Conservation (phyloP, 92 coral and sea anemone genomes). For the Zoanthus sansibaricus region DNA sequence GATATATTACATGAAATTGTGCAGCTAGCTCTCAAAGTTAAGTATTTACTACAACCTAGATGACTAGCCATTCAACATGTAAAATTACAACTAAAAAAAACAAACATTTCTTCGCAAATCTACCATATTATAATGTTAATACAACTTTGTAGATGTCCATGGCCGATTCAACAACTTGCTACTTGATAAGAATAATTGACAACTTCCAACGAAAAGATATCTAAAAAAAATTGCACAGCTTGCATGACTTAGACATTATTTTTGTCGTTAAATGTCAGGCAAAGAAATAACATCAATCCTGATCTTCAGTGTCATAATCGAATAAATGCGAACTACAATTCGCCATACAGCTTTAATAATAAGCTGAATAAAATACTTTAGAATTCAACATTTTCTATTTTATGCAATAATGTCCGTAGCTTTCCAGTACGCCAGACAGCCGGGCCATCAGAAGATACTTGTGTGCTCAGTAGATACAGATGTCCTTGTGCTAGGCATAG, state of each 20-base stretch:
- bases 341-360: too few relatives aligned
- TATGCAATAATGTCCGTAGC: too few relatives aligned
- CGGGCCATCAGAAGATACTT: too few relatives aligned
- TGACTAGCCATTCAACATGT: neutral
- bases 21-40: constrained; percentile 6
- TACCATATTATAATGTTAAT: constrained; percentile 13
- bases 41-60: neutral
- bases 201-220: neutral
- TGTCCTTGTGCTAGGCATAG: too few relatives aligned
- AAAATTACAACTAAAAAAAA: constrained; percentile 2
- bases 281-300: constrained; percentile 11
- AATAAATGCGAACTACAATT: neutral
- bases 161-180: constrained; percentile 9
- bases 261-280: constrained; percentile 16
- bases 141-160: neutral
- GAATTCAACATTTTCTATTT: too few relatives aligned
- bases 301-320: constrained; percentile 5
- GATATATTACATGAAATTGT: constrained; percentile 2
- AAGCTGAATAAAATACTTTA: too few relatives aligned
- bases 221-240: constrained; percentile 2
- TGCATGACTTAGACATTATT: neutral
- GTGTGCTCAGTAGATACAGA: too few relatives aligned
- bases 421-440: too few relatives aligned
- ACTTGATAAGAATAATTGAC: neutral
- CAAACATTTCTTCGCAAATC: neutral